These are phyloP conservation scores for Protosalanx chinensis DNA, from an alignment of 2,797 vertebrate genomes.

Conservation along the genomic window DNA sequence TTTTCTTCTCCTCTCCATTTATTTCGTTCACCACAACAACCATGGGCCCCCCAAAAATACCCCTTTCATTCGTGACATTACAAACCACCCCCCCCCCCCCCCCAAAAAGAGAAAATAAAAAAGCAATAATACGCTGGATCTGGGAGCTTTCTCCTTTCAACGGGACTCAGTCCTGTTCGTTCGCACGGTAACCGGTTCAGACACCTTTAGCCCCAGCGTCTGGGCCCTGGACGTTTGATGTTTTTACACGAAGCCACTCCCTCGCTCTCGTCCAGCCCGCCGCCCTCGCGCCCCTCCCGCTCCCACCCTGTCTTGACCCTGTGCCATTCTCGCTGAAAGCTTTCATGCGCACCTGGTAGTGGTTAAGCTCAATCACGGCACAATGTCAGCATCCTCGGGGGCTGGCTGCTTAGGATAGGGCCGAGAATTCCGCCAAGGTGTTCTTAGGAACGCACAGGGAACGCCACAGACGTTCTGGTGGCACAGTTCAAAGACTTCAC, in stretches of 20 bases:
- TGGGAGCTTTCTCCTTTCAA: slow-evolving; percentile 32
- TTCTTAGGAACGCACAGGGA: not conserved
- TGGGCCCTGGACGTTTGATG: slow-evolving; percentile 60
- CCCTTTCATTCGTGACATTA: slow-evolving; percentile 1
- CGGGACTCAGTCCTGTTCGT: slow-evolving; percentile 52
- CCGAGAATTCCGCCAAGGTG: slow-evolving; percentile 13
- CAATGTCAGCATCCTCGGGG: slow-evolving; percentile 53
- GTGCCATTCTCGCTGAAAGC: slow-evolving; percentile 66
- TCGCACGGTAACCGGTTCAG: slow-evolving; percentile 66
- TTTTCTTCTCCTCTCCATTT: not conserved
- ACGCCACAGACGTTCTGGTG: not conserved
- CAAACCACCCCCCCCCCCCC: not conserved
- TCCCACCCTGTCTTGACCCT: slow-evolving; percentile 48
- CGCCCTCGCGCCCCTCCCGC: slow-evolving; percentile 13
- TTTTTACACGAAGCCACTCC: slow-evolving; percentile 59
- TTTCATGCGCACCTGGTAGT: slow-evolving; percentile 73
- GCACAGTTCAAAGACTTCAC: slow-evolving; percentile 6
- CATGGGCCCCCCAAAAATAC: not conserved
- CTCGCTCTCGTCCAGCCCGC: slow-evolving; percentile 29
- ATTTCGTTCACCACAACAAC: not conserved
- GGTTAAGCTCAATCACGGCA: slow-evolving; percentile 70
- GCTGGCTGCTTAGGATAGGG: slow-evolving; percentile 37
- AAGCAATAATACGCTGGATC: slow-evolving; percentile 4
- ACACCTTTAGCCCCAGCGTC: slow-evolving; percentile 57
- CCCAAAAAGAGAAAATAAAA: slow-evolving; percentile 11